Evolutionary conservation across 1,140 invertebrate species (phyloP).

Genomic region (Papilio aristodemus): DNA sequence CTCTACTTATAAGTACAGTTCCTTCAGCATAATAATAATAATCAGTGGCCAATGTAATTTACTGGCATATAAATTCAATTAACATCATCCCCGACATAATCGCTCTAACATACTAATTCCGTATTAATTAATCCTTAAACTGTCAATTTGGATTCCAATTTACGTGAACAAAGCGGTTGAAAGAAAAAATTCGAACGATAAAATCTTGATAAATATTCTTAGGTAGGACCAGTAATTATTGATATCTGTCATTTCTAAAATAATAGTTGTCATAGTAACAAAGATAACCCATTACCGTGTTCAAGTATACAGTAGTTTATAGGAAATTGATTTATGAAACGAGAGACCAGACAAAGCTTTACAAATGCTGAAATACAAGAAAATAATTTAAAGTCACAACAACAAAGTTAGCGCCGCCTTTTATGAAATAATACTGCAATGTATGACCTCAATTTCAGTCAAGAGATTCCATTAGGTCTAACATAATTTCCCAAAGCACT

Average conservation of each 20-base stretch:
- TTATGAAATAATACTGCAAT: conserved; percentile 20
- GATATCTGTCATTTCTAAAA: too few species aligned
- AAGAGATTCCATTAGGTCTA: conserved; percentile 27
- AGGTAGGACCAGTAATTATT: too few species aligned
- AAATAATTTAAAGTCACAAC: not conserved
- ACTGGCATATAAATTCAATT: not conserved
- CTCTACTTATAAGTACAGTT: not conserved
- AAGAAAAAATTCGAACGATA: not conserved
- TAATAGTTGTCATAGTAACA: too few species aligned
- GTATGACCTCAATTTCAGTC: conserved; percentile 34
- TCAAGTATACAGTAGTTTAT: too few species aligned
- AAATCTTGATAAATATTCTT: too few species aligned
- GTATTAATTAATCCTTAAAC: conserved; percentile 46
- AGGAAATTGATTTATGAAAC: too few species aligned
- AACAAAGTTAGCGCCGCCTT: not conserved
- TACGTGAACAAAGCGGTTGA: not conserved
- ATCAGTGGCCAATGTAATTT: conserved; percentile 2
- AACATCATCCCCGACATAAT: not conserved
- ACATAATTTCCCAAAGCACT: conserved; percentile 40
- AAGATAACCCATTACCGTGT: too few species aligned
- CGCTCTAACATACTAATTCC: conserved; percentile 21
- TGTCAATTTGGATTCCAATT: conserved; percentile 28
- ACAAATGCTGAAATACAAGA: conserved; percentile 1
- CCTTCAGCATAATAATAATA: not conserved
- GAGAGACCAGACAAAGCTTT: too few species aligned